Evolutionary conservation across 1,140 invertebrate species (phyloP), one percentile per base, ranked within the genome.

Genomic region (Dendrolimus punctatus): DNA sequence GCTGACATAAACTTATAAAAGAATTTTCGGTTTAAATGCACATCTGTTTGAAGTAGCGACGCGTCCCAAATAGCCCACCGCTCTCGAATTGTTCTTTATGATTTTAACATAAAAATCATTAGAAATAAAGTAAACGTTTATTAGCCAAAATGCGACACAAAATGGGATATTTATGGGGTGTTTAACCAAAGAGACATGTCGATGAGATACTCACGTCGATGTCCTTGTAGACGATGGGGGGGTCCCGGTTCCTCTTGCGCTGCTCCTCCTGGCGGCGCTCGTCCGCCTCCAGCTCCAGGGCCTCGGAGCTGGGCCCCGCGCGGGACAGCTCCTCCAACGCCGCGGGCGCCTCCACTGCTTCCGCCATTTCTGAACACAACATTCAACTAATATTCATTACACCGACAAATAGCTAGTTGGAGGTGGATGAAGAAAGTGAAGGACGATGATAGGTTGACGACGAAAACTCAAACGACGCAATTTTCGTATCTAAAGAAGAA

Each of bases 211-310:
- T 91, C 87, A 94, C 91, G 73, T 96, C 91, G 43, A 90, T 80
- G 70, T 95, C 93, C 69, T 90, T 92, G 81, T 93, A 97, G 42
- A 96, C 90, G 68, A 97, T 93, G 4, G 95, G 95, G 23, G 95
- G 95, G 76, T 97, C 94, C 23, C 93, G 88, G 47, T 90, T 88
- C 62, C 91, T 90, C 78, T 93, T 93, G 60, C 90, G 90, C 74
- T 93, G 92, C 66, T 95, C 93, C 54, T 89, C 88, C 55, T 91
- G 89, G 8, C 87, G 82, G 48, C 87, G 87, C 64, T 93, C 92
- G 64, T 93, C 91, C 5, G 90, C 91, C 56, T 94, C 93, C 62
- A 91, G 85, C 56, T 91, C 89, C 36, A 62, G 53, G 53, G 90
- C 60, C 42, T 86, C 60, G 55, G 85, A 66, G 50, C 88, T 85